phyloP scores from a whole-genome alignment of 2,113 vertebrate species.

The Catharus fuscescens region DNA sequence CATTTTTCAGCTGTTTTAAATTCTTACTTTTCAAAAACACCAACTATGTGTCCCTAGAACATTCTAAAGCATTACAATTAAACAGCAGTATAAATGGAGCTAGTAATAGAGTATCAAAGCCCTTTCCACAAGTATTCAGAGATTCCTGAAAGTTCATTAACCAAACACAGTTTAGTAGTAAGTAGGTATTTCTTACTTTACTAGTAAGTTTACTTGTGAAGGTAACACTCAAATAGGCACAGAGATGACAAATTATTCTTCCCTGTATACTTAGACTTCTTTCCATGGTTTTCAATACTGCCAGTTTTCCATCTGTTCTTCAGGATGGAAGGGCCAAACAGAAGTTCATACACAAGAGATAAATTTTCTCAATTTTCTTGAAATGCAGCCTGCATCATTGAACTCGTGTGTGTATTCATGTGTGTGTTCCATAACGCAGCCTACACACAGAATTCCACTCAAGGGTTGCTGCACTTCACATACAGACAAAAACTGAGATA shows the following conservation, averaged over 20 bases:
- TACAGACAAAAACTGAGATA: background rate
- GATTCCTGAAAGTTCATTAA: background rate
- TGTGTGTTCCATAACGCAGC: background rate
- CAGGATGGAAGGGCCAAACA: background rate
- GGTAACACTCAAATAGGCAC: background rate
- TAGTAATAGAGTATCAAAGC: background rate
- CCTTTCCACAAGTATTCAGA: background rate
- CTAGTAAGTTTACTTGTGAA: background rate
- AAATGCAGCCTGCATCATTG: background rate
- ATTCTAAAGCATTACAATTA: background rate
- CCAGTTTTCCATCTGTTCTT: background rate
- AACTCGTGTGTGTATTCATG: background rate
- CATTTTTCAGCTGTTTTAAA: background rate
- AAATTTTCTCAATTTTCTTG: background rate
- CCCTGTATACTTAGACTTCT: background rate
- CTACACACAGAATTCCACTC: background rate
- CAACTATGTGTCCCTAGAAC: background rate
- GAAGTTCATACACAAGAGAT: background rate
- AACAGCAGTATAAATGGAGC: background rate
- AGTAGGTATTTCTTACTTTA: background rate
- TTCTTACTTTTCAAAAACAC: background rate
- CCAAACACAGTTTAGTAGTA: background rate
- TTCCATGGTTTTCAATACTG: background rate
- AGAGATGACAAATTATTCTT: background rate
- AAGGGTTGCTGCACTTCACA: background rate